Base-by-base conservation (phyloP, 2,888 invertebrate genomes). In the Lasioglossum malachurum region DNA sequence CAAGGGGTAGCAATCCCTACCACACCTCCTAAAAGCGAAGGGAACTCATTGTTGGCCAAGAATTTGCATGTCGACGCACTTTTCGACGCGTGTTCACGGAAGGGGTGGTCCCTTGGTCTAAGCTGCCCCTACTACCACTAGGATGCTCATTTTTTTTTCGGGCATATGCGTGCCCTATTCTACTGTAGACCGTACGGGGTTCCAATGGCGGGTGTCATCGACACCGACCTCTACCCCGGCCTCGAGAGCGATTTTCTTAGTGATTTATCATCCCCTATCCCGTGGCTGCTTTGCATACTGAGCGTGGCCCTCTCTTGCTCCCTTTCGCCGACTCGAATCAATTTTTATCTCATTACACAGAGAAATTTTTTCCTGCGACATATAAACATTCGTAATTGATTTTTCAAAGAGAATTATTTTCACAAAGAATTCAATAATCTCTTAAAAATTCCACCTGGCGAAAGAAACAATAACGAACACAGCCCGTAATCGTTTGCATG, bases 11-110 rank as follows among this genome's bases (percentile, higher is more conserved):
- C 60, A n/a, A 71, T 67, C 44, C 67, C 49, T 69, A n/a, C 46
- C 53, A 23, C 8, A 53, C 4, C 10, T 53, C 16, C 16, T 27
- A 12, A 19, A 38, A 38, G 38, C 19, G 76, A 14, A 84, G 89
- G 86, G 88, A 85, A 80, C 89, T 91, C 91, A 93, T 93, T 92
- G 93, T 93, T 89, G 88, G 87, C 86, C 23, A 81, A 81, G 89
- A 91, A 93, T 93, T 93, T 93, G 93, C 93, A 93, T 93, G 92
- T 91, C 89, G 90, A 87, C 90, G 89, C 87, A 92, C 92, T 92
- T 89, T 90, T 89, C 80, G 83, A 89, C 88, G 88, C 87, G 91
- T 83, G 88, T 83, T 84, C 88, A 64, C 85, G 85, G 82, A 83
- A 84, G 82, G 90, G 89, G 82, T 88, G 82, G 82, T 80, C 72